phyloP scores from a whole-genome alignment of 2,888 invertebrate genomes.

The Eulithis testata region DNA sequence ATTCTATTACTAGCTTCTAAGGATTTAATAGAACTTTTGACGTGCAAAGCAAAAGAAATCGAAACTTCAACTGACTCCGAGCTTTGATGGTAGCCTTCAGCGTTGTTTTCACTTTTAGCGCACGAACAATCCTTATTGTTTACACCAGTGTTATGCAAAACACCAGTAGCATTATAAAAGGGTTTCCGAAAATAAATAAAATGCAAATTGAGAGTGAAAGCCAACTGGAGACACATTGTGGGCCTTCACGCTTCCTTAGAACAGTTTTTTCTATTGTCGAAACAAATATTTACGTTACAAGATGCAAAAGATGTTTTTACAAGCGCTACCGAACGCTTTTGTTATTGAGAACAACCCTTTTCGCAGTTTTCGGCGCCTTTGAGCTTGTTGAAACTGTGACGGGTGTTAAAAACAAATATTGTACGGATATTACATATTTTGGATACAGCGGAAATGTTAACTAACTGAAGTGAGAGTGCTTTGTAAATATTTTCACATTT shows the following conservation, averaged over 20 bases:
- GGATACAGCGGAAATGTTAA: conserved; percentile 18
- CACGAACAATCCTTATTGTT: conserved; percentile 78
- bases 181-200: conserved; percentile 71
- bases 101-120: conserved; percentile 81
- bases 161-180: conserved; percentile 76
- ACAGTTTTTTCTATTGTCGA: conserved; percentile 57
- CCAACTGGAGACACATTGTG: conserved; percentile 76
- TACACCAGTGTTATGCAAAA: conserved; percentile 79
- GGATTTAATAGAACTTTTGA: conserved; percentile 29
- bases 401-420: conserved; percentile 45
- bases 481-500: background rate
- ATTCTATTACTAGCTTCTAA: background rate
- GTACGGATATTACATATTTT: conserved; percentile 21
- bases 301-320: conserved; percentile 82
- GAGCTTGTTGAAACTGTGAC: conserved; percentile 54
- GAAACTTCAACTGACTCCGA: conserved; percentile 66
- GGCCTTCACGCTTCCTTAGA: conserved; percentile 70
- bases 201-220: conserved; percentile 77
- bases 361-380: conserved; percentile 67
- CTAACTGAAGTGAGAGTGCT: background rate
- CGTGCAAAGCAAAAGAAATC: conserved; percentile 73
- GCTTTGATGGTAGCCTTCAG: conserved; percentile 60
- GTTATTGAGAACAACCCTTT: conserved; percentile 80
- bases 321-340: conserved; percentile 74
- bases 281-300: conserved; percentile 78